Conservation (phyloP, 2,113 vertebrate genomes). For the Rhinoptilus africanus region DNA sequence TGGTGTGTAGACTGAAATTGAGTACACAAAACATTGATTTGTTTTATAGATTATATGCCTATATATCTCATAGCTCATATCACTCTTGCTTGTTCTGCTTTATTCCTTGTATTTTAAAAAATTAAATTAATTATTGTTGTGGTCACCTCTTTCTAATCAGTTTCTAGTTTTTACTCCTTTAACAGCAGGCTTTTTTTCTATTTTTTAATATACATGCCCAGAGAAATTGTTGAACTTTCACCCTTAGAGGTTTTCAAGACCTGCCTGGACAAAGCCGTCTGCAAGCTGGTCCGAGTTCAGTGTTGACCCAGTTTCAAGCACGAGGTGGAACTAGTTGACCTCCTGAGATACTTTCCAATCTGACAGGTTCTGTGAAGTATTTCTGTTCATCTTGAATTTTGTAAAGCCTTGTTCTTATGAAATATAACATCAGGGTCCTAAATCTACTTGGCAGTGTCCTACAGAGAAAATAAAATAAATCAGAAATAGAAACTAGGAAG, state of each 20-base stretch:
- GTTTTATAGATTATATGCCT: not conserved
- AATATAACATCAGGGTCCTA: not conserved
- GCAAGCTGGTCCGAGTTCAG: not conserved
- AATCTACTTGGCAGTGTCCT: not conserved
- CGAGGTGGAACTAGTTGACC: not conserved
- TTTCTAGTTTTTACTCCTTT: not conserved
- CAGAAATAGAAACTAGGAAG: not conserved
- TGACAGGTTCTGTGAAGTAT: not conserved
- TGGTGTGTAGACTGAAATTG: not conserved
- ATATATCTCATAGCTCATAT: not conserved
- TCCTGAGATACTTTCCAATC: conserved; percentile 7
- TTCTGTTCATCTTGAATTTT: not conserved
- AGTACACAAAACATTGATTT: not conserved
- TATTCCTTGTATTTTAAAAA: not conserved
- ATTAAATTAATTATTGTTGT: not conserved
- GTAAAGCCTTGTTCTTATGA: not conserved
- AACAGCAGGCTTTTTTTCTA: not conserved
- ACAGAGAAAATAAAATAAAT: not conserved
- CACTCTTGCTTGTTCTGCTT: not conserved
- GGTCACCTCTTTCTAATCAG: not conserved
- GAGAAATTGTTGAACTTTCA: not conserved
- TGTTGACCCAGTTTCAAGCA: not conserved
- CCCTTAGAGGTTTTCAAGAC: not conserved
- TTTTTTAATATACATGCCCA: not conserved
- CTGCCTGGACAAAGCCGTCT: not conserved